Percentiles rank a stretch among this genome's conserved stretches.
Evolutionary conservation across 2,888 invertebrate genomes (phyloP).

Genomic region (Sinentomon sp.): DNA sequence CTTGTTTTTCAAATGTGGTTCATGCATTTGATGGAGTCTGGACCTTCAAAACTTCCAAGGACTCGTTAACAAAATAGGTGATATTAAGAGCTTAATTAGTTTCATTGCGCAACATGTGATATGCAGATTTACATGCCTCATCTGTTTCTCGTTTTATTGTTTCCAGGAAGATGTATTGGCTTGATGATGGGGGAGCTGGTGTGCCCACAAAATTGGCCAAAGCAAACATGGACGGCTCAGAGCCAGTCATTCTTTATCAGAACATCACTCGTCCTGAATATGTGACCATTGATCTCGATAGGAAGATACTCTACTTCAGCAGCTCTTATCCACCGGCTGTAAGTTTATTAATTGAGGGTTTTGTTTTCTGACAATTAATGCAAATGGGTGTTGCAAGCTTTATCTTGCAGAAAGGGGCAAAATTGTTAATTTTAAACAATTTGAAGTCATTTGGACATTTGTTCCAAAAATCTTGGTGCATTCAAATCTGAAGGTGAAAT

Average conservation of each 20-base stretch:
- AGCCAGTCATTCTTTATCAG: constrained; percentile 40
- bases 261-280: constrained; percentile 47
- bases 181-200: constrained; percentile 75
- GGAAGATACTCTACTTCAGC: constrained; percentile 64
- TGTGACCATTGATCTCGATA: constrained; percentile 45
- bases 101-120: no score
- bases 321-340: constrained; percentile 43
- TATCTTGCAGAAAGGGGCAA: no score
- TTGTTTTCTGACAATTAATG: neutral
- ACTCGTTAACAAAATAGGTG: no score
- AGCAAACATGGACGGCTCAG: constrained; percentile 78
- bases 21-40: no score
- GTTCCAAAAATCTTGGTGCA: no score
- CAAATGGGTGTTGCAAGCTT: no score
- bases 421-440: neutral
- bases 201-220: constrained; percentile 66
- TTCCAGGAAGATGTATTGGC: constrained; percentile 63
- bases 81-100: no score
- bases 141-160: constrained; percentile 10
- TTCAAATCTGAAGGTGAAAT: no score
- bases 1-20: no score
- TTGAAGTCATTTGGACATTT: neutral
- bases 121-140: no score
- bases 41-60: no score
- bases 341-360: constrained; percentile 17